phyloP scores from a whole-genome alignment of 2,888 invertebrate genomes.

The Hirtodrosophila confusa region DNA sequence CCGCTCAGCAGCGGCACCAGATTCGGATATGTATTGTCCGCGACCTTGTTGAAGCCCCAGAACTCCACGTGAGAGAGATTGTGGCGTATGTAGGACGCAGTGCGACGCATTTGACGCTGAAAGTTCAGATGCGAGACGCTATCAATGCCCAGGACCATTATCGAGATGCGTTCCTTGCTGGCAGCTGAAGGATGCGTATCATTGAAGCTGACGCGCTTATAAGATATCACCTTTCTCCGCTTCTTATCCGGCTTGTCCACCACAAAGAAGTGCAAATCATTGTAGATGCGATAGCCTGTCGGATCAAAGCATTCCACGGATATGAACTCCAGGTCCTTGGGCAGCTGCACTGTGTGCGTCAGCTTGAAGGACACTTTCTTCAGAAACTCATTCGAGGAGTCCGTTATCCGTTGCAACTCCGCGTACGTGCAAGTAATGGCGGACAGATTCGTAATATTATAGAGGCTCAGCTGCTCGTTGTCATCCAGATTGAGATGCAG shows the following conservation, averaged over 20 bases:
- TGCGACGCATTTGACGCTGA: slow-evolving; percentile 92
- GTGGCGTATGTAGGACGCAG: slow-evolving; percentile 86
- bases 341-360: slow-evolving; percentile 55
- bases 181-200: neutral
- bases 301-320: slow-evolving; percentile 87
- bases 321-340: slow-evolving; percentile 87
- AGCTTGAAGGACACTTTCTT: slow-evolving; percentile 57
- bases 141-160: slow-evolving; percentile 93
- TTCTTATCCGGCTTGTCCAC: slow-evolving; percentile 78
- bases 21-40: slow-evolving; percentile 97
- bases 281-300: slow-evolving; percentile 85
- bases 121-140: slow-evolving; percentile 94
- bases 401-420: slow-evolving; percentile 73
- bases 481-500: slow-evolving; percentile 76
- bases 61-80: slow-evolving; percentile 87
- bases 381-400: slow-evolving; percentile 66
- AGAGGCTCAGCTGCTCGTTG: slow-evolving; percentile 66
- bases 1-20: slow-evolving; percentile 92
- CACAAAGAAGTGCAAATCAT: slow-evolving; percentile 87
- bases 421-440: slow-evolving; percentile 77
- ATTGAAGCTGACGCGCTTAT: slow-evolving; percentile 33
- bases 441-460: slow-evolving; percentile 71
- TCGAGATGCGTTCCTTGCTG: slow-evolving; percentile 85
- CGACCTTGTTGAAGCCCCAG: slow-evolving; percentile 96
- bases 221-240: neutral